Base-by-base conservation (phyloP, 2,888 invertebrate species). In the Pristionchus exspectatus region DNA sequence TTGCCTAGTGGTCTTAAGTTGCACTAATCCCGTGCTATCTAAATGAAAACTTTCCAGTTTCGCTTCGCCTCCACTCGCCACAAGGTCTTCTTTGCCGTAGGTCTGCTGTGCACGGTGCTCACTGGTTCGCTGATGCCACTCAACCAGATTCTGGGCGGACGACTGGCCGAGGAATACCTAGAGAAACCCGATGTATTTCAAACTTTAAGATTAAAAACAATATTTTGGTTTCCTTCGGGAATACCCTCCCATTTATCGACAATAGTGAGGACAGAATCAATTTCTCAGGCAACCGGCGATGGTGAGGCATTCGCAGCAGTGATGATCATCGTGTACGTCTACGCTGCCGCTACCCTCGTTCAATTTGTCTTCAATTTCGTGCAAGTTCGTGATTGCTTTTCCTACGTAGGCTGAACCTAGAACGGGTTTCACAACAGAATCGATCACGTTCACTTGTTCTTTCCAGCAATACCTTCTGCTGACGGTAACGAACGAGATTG, bases 391-490 rank as follows among this genome's bases (percentile, higher is more conserved):
- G 7, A 3, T 10, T 69, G 2, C 0, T 27, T 27, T 27, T 69
- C 69, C n/a, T n/a, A n/a, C n/a, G n/a, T n/a, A n/a, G n/a, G n/a
- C n/a, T n/a, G n/a, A n/a, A n/a, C n/a, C n/a, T n/a, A n/a, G n/a
- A n/a, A n/a, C n/a, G n/a, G n/a, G n/a, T n/a, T n/a, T n/a, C n/a
- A n/a, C n/a, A n/a, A n/a, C n/a, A n/a, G n/a, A n/a, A n/a, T n/a
- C n/a, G n/a, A n/a, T n/a, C n/a, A n/a, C n/a, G n/a, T n/a, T n/a
- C n/a, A n/a, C n/a, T n/a, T n/a, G n/a, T n/a, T 21, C 1, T 59
- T 44, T 83, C 18, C 83, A 83, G 83, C 83, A 83, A 83, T 54
- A 54, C 14, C 50, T 83, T 0, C 24, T 83, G 10, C 83, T 83
- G n/a, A 83, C 44, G 5, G 33, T 33, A 30, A 83, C 83, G 30